Conservation (phyloP, 2,113 vertebrate genomes). For the Orientallactaga bullata region DNA sequence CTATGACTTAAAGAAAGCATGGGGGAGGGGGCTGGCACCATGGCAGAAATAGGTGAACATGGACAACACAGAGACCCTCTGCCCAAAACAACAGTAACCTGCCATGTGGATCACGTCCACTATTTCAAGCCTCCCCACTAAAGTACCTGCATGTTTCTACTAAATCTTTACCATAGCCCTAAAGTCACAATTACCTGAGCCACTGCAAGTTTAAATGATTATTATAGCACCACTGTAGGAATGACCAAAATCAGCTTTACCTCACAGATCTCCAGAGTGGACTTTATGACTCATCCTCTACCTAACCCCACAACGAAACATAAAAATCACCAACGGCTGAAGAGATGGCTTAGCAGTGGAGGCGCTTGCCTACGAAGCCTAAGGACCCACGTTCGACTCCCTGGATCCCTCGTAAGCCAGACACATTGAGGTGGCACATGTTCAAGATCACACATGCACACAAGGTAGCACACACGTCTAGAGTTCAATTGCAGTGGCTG, state of each 20-base stretch:
- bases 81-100: not conserved
- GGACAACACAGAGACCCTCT: not conserved
- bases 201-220: not conserved
- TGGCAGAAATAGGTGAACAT: not conserved
- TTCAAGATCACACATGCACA: too few relatives aligned
- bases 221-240: not conserved
- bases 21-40: not conserved
- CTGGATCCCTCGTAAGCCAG: too few relatives aligned
- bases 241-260: not conserved
- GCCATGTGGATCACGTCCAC: not conserved
- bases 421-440: too few relatives aligned
- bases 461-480: too few relatives aligned
- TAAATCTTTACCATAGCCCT: not conserved
- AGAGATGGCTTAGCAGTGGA: too few relatives aligned
- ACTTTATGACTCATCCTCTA: not conserved
- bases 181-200: not conserved
- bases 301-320: not conserved
- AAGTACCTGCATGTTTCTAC: not conserved
- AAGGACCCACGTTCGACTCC: too few relatives aligned
- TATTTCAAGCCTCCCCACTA: not conserved
- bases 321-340: not conserved
- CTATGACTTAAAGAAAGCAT: not conserved
- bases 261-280: not conserved
- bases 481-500: too few relatives aligned
- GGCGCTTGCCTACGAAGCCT: too few relatives aligned